Evolutionary conservation across 2,888 invertebrate species (phyloP).

Genomic region (Pseudolycoriella hygida): DNA sequence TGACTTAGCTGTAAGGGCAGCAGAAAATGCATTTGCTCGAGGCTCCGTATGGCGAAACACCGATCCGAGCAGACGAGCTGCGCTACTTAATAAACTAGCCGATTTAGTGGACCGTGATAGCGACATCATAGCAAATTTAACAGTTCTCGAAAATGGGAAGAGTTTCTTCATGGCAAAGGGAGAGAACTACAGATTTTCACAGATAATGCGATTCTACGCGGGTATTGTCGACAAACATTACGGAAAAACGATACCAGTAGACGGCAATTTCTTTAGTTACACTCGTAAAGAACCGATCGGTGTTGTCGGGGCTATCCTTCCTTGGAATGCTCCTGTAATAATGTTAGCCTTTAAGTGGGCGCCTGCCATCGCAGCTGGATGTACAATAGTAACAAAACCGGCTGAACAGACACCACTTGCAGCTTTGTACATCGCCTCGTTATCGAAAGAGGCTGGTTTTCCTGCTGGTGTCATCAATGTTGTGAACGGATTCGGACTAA

Average conservation of each 20-base stretch:
- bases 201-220: constrained; percentile 49
- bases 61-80: constrained; percentile 64
- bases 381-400: constrained; percentile 63
- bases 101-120: constrained; percentile 61
- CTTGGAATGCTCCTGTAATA: constrained; percentile 64
- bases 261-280: constrained; percentile 41
- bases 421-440: constrained; percentile 52
- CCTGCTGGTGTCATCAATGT: constrained; percentile 66
- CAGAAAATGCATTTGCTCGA: constrained; percentile 55
- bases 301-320: constrained; percentile 63
- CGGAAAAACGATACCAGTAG: constrained; percentile 67
- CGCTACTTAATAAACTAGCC: constrained; percentile 50
- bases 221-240: constrained; percentile 78
- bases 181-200: constrained; percentile 33
- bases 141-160: constrained; percentile 68
- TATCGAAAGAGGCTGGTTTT: constrained; percentile 62
- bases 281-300: constrained; percentile 59
- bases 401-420: constrained; percentile 73
- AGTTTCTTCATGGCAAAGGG: constrained; percentile 37
- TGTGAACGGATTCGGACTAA: constrained; percentile 53
- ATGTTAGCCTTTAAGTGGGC: constrained; percentile 75
- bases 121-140: constrained; percentile 52
- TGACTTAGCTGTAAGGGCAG: constrained; percentile 65
- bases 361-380: constrained; percentile 42
- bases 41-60: constrained; percentile 60